A percentile compares a stretch with the other conserved stretches of the same genome.
phyloP scores from a whole-genome alignment of 2,797 vertebrate genomes.

The Pangasius mekongensis region DNA sequence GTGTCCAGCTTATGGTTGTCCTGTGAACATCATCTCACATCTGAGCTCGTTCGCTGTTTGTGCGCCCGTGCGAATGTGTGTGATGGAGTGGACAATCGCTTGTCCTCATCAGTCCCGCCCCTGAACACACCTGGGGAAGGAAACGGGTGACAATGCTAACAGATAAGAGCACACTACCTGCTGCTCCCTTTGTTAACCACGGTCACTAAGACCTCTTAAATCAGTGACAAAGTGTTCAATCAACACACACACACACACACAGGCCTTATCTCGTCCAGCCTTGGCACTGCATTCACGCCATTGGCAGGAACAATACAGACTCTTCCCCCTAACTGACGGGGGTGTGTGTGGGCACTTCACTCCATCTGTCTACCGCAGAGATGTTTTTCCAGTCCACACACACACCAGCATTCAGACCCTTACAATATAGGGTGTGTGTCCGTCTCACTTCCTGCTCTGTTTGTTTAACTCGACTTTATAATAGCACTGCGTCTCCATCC shows the following conservation, averaged over 20 bases:
- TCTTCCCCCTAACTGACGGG: slow-evolving; percentile 82
- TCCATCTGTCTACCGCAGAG: slow-evolving; percentile 67
- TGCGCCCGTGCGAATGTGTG: slow-evolving; percentile 1
- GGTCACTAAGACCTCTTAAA: slow-evolving; percentile 73
- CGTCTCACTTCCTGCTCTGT: slow-evolving; percentile 82
- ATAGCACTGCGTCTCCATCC: slow-evolving; percentile 76
- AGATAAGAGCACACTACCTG: slow-evolving; percentile 79
- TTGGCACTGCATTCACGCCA: slow-evolving; percentile 80
- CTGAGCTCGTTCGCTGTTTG: background rate
- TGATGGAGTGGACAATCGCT: slow-evolving; percentile 17
- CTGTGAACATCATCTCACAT: background rate
- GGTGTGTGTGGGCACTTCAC: slow-evolving; percentile 77
- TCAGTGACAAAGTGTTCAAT: slow-evolving; percentile 77
- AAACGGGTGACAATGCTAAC: slow-evolving; percentile 79
- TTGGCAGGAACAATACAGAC: slow-evolving; percentile 79
- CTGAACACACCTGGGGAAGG: slow-evolving; percentile 74
- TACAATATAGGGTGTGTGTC: slow-evolving; percentile 86
- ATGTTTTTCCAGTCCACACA: slow-evolving; percentile 73
- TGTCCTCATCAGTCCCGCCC: slow-evolving; percentile 29
- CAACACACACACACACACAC: slow-evolving; percentile 61
- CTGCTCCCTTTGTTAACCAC: slow-evolving; percentile 58
- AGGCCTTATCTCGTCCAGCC: slow-evolving; percentile 77
- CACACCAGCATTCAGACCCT: slow-evolving; percentile 44
- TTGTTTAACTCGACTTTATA: slow-evolving; percentile 85
- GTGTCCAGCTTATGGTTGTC: background rate